These are phyloP conservation scores for Melitaea athalia DNA, from an alignment of 2,888 invertebrate genomes.

Conservation along the genomic window DNA sequence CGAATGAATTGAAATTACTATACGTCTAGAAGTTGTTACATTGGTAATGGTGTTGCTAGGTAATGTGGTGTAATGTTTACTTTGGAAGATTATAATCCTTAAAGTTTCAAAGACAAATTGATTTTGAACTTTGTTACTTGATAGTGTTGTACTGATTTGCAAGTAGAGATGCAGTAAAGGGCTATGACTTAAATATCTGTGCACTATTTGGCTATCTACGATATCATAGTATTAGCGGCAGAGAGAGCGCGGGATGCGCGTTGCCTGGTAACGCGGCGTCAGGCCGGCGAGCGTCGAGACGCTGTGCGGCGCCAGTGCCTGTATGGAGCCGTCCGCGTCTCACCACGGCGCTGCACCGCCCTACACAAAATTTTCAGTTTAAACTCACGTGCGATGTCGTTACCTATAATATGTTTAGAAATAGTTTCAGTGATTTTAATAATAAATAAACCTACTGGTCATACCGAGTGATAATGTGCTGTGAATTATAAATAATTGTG, in stretches of 20 bases:
- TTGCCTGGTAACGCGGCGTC: slow-evolving; percentile 76
- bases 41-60: background rate
- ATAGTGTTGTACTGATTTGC: background rate
- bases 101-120: no score
- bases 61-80: background rate
- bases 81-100: background rate
- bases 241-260: slow-evolving; percentile 43
- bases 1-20: slow-evolving; percentile 6
- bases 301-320: slow-evolving; percentile 69
- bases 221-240: slow-evolving; percentile 18
- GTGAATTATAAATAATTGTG: background rate
- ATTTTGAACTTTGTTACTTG: background rate
- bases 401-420: background rate
- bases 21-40: background rate
- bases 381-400: slow-evolving; percentile 20
- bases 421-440: background rate
- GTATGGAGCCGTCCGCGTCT: slow-evolving; percentile 52
- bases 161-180: background rate
- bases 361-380: slow-evolving; percentile 22
- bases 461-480: slow-evolving; percentile 1
- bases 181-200: background rate
- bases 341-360: slow-evolving; percentile 26
- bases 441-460: background rate
- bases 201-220: background rate
- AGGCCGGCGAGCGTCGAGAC: slow-evolving; percentile 70